Conservation (phyloP, 2,888 invertebrate species). For the Isoperla grammatica region DNA sequence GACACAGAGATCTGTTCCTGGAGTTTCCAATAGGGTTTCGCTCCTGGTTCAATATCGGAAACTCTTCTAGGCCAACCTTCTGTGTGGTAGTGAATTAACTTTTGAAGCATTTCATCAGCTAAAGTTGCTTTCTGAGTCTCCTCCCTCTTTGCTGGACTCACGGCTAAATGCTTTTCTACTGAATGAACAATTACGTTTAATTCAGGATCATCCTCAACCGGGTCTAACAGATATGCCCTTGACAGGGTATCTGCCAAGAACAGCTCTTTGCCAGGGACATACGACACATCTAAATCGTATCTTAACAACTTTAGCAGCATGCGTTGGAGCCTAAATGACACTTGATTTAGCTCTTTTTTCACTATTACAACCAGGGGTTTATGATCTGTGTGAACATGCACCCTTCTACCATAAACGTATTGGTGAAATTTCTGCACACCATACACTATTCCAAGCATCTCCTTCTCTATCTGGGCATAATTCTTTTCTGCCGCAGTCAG, state of each 20-base stretch:
- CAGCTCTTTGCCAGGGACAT: constrained; percentile 14
- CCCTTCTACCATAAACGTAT: background rate
- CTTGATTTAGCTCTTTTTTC: constrained; percentile 4
- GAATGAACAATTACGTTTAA: constrained; percentile 12
- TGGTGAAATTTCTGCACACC: constrained; percentile 11
- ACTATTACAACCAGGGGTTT: constrained; percentile 14
- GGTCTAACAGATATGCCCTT: constrained; percentile 2
- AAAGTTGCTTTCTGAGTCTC: constrained; percentile 2
- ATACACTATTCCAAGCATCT: constrained; percentile 14
- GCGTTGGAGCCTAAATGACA: constrained; percentile 4
- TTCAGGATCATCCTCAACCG: constrained; percentile 16
- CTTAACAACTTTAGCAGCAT: constrained; percentile 7
- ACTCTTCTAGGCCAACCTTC: constrained; percentile 8
- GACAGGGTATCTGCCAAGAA: constrained; percentile 18
- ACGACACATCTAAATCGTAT: constrained; percentile 11
- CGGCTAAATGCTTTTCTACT: constrained; percentile 9
- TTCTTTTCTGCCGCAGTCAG: constrained; percentile 5
- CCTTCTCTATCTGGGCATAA: constrained; percentile 13
- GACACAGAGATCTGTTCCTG: background rate
- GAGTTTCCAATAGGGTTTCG: background rate
- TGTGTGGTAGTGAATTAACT: background rate
- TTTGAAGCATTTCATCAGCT: background rate
- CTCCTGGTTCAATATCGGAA: background rate
- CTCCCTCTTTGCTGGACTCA: constrained; percentile 7
- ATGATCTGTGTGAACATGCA: constrained; percentile 10